phyloP scores from a whole-genome alignment of 2,113 vertebrate species.

The Phrynosoma platyrhinos region DNA sequence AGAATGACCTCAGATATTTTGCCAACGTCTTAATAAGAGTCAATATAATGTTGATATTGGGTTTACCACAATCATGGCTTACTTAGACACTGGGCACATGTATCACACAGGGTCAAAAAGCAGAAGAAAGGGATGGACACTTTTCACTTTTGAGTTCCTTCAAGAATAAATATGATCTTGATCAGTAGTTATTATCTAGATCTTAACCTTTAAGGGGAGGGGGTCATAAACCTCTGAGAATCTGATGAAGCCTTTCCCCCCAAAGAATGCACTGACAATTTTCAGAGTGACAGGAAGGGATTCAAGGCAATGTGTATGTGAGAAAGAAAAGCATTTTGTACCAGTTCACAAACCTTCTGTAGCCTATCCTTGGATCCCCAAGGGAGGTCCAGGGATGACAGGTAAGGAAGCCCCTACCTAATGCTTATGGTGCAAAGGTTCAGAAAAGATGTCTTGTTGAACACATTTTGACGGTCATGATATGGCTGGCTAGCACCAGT shows the following conservation, averaged over 20 bases:
- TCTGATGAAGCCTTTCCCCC: no score
- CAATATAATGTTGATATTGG: background rate
- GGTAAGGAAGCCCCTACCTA: background rate
- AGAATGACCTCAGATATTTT: background rate
- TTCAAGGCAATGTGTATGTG: background rate
- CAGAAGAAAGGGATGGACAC: background rate
- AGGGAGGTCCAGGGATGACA: background rate
- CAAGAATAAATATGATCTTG: background rate
- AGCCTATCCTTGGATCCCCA: no score
- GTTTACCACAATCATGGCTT: no score
- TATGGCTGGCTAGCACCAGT: background rate
- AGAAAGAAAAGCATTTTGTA: no score
- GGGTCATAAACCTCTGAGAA: no score
- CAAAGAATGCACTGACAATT: no score
- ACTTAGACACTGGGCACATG: background rate
- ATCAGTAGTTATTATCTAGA: background rate
- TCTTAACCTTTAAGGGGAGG: background rate
- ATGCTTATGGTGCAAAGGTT: background rate
- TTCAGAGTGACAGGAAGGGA: no score
- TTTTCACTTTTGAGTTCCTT: background rate
- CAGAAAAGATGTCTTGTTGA: background rate
- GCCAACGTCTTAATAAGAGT: background rate
- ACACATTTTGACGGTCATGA: background rate
- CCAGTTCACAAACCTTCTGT: no score
- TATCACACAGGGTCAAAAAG: background rate